These are phyloP conservation scores for Hirudo medicinalis DNA, from an alignment of 1,140 invertebrate species.

Conservation along the genomic window DNA sequence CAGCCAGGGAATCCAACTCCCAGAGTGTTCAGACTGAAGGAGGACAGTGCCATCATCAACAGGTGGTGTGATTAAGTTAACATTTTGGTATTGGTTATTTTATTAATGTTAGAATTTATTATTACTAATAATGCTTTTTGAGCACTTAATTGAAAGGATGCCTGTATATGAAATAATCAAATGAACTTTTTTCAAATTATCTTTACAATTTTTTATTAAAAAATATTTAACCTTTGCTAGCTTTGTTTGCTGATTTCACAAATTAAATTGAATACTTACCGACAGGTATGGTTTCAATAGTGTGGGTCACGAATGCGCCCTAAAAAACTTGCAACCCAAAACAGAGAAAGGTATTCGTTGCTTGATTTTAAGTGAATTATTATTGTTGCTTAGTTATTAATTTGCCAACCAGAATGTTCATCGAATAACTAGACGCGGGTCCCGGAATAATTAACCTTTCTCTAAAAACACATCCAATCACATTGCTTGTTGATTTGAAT, in stretches of 20 bases:
- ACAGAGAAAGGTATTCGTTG: slow-evolving; percentile 17
- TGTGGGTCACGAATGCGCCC: slow-evolving; percentile 60
- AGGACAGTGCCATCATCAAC: slow-evolving; percentile 85
- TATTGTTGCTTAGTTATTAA: neutral
- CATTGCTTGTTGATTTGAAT: neutral
- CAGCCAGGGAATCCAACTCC: slow-evolving; percentile 84
- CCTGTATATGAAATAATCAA: neutral
- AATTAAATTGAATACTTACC: slow-evolving; percentile 1
- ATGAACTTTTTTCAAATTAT: neutral
- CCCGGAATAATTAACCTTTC: too few species aligned
- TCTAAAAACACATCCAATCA: neutral
- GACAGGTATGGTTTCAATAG: slow-evolving; percentile 81
- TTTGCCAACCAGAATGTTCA: neutral
- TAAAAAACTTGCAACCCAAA: slow-evolving; percentile 28
- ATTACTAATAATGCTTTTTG: neutral
- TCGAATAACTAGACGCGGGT: too few species aligned
- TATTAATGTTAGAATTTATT: neutral
- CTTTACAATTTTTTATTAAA: neutral
- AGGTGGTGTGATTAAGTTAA: slow-evolving; percentile 40
- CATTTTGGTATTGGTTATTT: neutral
- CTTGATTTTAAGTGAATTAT: neutral
- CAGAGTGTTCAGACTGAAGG: slow-evolving; percentile 68
- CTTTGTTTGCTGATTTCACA: neutral
- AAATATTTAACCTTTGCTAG: neutral
- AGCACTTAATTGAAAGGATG: neutral